Percentiles rank a stretch among this genome's conserved stretches.
Conservation (phyloP, 92 coral and sea anemone species). For the Epizoanthus fatuus region DNA sequence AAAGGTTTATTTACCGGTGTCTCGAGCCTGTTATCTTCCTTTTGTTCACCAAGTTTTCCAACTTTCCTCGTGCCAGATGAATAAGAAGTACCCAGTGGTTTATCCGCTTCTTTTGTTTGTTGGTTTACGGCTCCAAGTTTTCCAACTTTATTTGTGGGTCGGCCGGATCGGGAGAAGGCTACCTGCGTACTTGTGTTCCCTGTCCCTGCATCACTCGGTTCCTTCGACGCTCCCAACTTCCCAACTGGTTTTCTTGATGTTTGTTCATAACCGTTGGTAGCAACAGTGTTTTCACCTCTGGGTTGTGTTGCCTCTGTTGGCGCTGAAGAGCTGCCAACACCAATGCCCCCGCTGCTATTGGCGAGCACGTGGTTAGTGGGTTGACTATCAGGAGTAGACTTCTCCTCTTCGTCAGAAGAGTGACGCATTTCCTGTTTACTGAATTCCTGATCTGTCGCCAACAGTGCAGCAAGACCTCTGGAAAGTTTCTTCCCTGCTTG, state of each 20-base stretch:
- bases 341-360: neutral
- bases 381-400: neutral
- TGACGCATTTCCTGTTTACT: conserved; percentile 37
- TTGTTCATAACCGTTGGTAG: too few species aligned
- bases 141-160: conserved; percentile 39
- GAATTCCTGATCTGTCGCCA: conserved; percentile 61
- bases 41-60: conserved; percentile 21
- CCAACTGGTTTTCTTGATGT: neutral
- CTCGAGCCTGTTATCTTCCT: conserved; percentile 7
- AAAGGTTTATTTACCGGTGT: conserved; percentile 27
- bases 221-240: neutral
- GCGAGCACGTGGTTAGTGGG: neutral
- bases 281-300: neutral
- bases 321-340: neutral
- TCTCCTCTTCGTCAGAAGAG: conserved; percentile 23
- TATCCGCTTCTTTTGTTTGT: neutral
- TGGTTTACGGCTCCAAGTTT: conserved; percentile 24
- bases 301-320: neutral
- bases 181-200: neutral
- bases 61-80: neutral
- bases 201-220: neutral
- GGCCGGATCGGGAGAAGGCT: conserved; percentile 13
- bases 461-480: conserved; percentile 71
- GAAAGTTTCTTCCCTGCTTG: conserved; percentile 34
- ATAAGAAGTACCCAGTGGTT: neutral